phyloP scores from a whole-genome alignment of 2,797 vertebrate genomes.

The Limosa lapponica region DNA sequence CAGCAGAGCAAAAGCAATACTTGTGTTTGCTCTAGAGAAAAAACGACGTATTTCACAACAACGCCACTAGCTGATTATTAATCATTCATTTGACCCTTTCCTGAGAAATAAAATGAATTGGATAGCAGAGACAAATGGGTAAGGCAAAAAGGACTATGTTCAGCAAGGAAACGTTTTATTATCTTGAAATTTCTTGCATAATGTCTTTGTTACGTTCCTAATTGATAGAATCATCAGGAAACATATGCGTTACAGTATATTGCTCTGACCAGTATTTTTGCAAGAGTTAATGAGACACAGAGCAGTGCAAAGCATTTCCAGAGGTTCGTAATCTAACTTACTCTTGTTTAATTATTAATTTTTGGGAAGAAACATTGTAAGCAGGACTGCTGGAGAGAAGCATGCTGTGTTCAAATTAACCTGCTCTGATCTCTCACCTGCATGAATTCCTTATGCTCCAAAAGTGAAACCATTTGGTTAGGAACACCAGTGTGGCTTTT shows the following conservation, averaged over 20 bases:
- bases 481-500: not conserved
- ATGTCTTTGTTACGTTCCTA: not conserved
- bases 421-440: not conserved
- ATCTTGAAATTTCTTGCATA: not conserved
- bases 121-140: not conserved
- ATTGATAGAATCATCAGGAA: not conserved
- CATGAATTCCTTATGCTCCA: not conserved
- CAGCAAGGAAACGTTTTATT: not conserved
- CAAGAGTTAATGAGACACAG: not conserved
- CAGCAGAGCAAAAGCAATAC: not conserved
- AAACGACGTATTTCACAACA: not conserved
- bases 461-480: not conserved
- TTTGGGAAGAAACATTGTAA: not conserved
- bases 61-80: not conserved
- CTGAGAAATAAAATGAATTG: not conserved
- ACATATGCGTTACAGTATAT: not conserved
- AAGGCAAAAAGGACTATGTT: not conserved
- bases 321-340: not conserved
- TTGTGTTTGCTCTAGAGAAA: not conserved
- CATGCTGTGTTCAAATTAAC: not conserved
- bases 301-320: not conserved
- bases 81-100: not conserved
- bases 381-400: not conserved
- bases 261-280: not conserved
- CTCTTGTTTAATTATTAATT: not conserved